These are phyloP conservation scores for Tokudaia muenninki DNA, from an alignment of 2,797 vertebrate species.

Conservation along the genomic window DNA sequence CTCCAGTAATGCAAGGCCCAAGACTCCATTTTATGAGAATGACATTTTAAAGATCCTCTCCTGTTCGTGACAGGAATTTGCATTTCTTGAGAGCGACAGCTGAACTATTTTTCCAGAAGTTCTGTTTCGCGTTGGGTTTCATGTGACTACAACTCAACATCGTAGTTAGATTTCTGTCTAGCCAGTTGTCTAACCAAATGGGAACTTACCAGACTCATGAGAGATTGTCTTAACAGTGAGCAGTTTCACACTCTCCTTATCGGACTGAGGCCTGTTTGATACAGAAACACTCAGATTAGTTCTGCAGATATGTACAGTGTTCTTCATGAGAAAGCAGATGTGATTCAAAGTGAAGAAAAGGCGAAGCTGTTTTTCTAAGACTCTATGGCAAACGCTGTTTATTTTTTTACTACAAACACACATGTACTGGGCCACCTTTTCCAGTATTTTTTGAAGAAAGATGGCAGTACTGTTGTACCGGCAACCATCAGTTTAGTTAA, in stretches of 20 bases:
- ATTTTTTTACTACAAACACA: not conserved
- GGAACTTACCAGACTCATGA: slow-evolving; percentile 92
- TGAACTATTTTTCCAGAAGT: slow-evolving; percentile 6
- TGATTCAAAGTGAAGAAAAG: not conserved
- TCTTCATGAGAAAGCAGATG: not conserved
- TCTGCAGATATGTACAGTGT: not conserved
- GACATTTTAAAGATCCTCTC: not conserved
- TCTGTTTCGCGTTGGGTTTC: slow-evolving; percentile 27
- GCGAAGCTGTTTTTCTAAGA: not conserved
- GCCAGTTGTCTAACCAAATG: not conserved
- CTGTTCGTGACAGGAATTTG: not conserved
- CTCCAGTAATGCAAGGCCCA: not conserved
- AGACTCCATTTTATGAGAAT: slow-evolving; percentile 36
- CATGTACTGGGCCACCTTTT: not conserved
- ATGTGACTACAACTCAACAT: not conserved
- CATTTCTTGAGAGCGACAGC: not conserved
- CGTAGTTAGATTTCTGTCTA: slow-evolving; percentile 28
- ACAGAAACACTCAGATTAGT: slow-evolving; percentile 83
- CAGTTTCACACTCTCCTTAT: slow-evolving; percentile 96
- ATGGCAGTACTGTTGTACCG: not conserved
- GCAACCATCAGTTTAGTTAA: not conserved
- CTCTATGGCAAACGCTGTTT: not conserved
- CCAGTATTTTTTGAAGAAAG: not conserved
- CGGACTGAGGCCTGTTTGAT: slow-evolving; percentile 91
- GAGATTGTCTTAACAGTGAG: slow-evolving; percentile 95